Conservation (phyloP, 2,797 vertebrate genomes). For the Xenops minutus region DNA sequence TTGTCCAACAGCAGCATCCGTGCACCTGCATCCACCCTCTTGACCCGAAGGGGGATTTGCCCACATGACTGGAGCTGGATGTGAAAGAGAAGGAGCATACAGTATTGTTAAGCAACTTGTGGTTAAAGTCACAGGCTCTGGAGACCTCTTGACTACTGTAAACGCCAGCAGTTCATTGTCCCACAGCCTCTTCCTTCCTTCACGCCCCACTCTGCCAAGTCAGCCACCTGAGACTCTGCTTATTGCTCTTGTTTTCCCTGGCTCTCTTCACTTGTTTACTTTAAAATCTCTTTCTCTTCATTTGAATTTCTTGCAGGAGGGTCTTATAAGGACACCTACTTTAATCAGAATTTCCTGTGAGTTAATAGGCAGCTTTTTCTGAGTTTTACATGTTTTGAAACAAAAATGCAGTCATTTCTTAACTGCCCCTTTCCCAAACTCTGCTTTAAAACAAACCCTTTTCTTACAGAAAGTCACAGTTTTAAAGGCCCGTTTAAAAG, state of each 20-base stretch:
- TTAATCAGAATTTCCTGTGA: slow-evolving; percentile 35
- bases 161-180: neutral
- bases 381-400: neutral
- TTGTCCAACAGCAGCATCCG: neutral
- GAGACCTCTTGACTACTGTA: slow-evolving; percentile 48
- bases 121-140: slow-evolving; percentile 27
- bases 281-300: slow-evolving; percentile 27
- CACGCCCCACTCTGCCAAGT: slow-evolving; percentile 9
- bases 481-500: neutral
- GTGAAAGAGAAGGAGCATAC: neutral
- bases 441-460: neutral
- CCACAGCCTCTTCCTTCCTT: slow-evolving; percentile 58
- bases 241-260: slow-evolving; percentile 55
- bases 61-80: neutral
- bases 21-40: neutral
- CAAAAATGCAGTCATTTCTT: neutral
- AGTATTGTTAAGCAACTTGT: slow-evolving; percentile 35
- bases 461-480: neutral
- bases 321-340: slow-evolving; percentile 56
- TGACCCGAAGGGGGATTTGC: neutral
- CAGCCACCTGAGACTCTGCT: slow-evolving; percentile 56
- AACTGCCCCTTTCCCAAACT: neutral
- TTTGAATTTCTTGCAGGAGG: slow-evolving; percentile 59
- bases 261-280: slow-evolving; percentile 54
- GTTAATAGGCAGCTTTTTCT: neutral